Conservation (phyloP, 2,888 invertebrate genomes). For the Scelioninae gen. 1 region DNA sequence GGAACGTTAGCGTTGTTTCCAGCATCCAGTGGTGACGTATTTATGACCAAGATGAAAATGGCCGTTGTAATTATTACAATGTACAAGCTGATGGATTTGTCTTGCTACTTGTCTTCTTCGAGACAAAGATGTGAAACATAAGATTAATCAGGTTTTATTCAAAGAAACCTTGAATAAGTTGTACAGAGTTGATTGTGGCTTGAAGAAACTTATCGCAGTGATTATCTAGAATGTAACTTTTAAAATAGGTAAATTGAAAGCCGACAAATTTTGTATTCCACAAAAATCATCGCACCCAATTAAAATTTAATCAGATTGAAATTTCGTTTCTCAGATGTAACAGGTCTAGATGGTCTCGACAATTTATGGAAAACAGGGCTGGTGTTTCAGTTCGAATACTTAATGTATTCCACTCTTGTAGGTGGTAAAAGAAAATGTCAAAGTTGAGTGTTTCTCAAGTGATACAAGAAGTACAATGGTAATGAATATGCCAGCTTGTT, state of each 20-base stretch:
- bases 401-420: constrained; percentile 46
- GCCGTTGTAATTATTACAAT: not conserved
- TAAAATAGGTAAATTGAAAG: not conserved
- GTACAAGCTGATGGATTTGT: not conserved
- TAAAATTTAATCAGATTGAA: constrained; percentile 13
- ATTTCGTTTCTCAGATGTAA: constrained; percentile 5
- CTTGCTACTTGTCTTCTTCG: no score
- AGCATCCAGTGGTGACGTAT: not conserved
- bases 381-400: constrained; percentile 32
- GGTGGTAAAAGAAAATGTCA: constrained; percentile 61
- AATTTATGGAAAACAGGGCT: constrained; percentile 48
- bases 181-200: no score
- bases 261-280: not conserved
- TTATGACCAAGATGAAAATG: constrained; percentile 5
- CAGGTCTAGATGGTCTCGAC: constrained; percentile 11
- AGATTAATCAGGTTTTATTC: no score
- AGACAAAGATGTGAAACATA: no score
- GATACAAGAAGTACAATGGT: constrained; percentile 52
- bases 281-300: not conserved
- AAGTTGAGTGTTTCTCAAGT: constrained; percentile 59
- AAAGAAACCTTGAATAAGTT: no score
- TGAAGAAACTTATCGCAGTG: no score
- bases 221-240: not conserved
- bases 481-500: constrained; percentile 52
- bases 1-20: constrained; percentile 9